Evolutionary conservation across 2,888 invertebrate genomes (phyloP), one percentile per base, ranked within the genome.

Genomic region (Xylophagus ater): DNA sequence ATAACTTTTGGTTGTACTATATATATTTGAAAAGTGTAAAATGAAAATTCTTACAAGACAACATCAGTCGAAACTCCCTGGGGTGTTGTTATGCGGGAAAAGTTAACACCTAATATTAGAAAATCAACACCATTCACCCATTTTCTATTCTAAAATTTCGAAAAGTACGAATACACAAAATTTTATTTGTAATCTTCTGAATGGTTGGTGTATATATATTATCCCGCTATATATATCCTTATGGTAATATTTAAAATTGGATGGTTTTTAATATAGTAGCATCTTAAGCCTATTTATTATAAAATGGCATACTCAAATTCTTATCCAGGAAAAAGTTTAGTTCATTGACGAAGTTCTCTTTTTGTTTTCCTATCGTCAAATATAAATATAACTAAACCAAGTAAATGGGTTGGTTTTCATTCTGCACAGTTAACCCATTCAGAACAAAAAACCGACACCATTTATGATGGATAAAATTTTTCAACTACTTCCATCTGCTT

Each of bases 81-180:
- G 40, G 40, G 40, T 26, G 34, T 28, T 12, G 26, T 40, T 40
- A 24, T 34, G 23, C n/a, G 40, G 40, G 41, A 47, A n/a, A 50
- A 49, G 45, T 50, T 50, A 50, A 49, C 50, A 49, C 50, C 49
- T 49, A 49, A 50, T 50, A 50, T 49, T 44, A 45, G 44, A 44
- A 48, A 50, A 50, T 48, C 50, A 48, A 49, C 49, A 48, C 47
- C 33, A 21, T n/a, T n/a, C n/a, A n/a, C 28, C 9, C n/a, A 7
- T 6, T n/a, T 13, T 7, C 8, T 7, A 6, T 13, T 13, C 7
- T 12, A 28, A 28, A 28, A 10, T n/a, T 12, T n/a, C 28, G 28
- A 28, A 28, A 28, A 7, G 28, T n/a, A 7, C 5, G n/a, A 8
- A 4, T 14, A 23, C 34, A 28, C 17, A 17, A 33, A 18, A 33